phyloP scores from a whole-genome alignment of 1,140 invertebrate species.

The Dinothrombium tinctorium region DNA sequence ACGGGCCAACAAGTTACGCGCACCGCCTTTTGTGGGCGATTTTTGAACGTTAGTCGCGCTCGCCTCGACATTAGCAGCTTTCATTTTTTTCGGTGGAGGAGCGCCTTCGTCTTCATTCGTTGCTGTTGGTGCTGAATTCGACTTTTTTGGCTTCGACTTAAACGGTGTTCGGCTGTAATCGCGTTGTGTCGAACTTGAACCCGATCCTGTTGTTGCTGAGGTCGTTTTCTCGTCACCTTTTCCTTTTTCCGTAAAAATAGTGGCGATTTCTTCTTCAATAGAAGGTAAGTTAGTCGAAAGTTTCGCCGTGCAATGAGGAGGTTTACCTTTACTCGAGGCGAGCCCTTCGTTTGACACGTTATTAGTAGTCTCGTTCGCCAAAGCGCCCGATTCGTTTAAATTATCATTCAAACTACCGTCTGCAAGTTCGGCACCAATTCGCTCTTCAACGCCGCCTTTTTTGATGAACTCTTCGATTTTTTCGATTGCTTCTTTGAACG shows the following conservation, averaged over 20 bases:
- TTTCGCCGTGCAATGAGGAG: background rate
- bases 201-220: background rate
- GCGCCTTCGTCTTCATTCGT: background rate
- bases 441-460: constrained; percentile 12
- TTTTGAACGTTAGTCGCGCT: background rate
- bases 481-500: constrained; percentile 58
- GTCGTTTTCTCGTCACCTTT: background rate
- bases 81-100: background rate
- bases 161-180: constrained; percentile 13
- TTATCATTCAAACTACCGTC: background rate
- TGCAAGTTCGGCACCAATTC: background rate
- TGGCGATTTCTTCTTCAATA: constrained; percentile 23
- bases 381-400: background rate
- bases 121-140: background rate
- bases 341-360: background rate
- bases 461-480: constrained; percentile 61
- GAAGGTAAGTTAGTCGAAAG: constrained; percentile 18
- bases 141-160: constrained; percentile 4
- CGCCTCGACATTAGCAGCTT: background rate
- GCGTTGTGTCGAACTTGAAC: constrained; percentile 1
- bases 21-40: constrained; percentile 1
- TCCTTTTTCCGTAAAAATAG: constrained; percentile 17
- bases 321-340: background rate
- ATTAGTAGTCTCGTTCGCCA: background rate
- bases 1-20: constrained; percentile 4